Evolutionary conservation across 2,113 vertebrate species (phyloP), one percentile per base, ranked within the genome.

Genomic region (Callospermophilus lateralis): DNA sequence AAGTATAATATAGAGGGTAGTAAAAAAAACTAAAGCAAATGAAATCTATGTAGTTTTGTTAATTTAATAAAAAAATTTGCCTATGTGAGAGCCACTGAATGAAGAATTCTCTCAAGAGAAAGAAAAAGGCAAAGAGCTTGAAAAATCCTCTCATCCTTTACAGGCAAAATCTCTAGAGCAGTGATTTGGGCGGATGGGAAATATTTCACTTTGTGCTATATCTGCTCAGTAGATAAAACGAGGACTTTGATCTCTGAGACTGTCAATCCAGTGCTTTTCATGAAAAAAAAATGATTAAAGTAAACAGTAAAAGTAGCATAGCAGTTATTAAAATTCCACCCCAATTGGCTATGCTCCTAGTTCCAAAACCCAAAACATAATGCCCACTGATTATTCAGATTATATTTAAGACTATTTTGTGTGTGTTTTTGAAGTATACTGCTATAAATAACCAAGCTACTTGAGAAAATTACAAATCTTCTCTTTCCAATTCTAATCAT

Each of bases 351-450:
- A 63, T 80, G 48, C 32, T 96, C 77, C 80, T 87, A 77, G 94
- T 90, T 95, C 34, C 58, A 26, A 94, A 97, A 86, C 58, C 24
- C 72, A 96, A 88, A 90, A 93, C 73, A 93, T 86, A 97, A 97
- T 96, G 76, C 68, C 32, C 80, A 80, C 93, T 97, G 96, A 95
- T 98, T 96, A 95, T 95, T 97, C 68, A 96, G 96, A 97, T 98
- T 95, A 95, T 68, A 39, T 85, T 94, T 91, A 96, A 97, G 37
- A 61, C 26, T 80, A 92, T 93, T 74, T 37, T 87, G 32, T 67
- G 34, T 96, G 63, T 68, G 45, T 76, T 58, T 88, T 89, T 93
- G 26, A 95, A 93, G 77, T 79, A 42, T 7, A 78, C 3, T 22
- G 70, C 89, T 96, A 93, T 90, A 92, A 96, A 96, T 97, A 95